Evolutionary conservation across 2,113 vertebrate genomes (phyloP).

Genomic region (Pelobates fuscus): DNA sequence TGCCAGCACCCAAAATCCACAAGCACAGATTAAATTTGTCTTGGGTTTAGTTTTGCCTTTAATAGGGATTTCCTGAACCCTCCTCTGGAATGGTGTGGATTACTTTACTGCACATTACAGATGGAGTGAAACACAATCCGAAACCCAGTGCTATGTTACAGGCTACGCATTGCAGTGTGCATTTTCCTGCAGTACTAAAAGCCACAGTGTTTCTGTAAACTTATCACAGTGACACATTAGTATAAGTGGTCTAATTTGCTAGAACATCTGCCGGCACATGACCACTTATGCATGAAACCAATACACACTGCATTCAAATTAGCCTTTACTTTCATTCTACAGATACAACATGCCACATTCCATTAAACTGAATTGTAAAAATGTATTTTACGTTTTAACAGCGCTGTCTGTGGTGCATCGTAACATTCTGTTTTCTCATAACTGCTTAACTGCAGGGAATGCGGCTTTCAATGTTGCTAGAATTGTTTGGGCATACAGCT

Average conservation of each 20-base stretch:
- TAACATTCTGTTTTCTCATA: background rate
- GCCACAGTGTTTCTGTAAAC: background rate
- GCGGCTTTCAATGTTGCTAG: too few species aligned
- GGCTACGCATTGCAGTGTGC: background rate
- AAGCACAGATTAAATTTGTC: too few species aligned
- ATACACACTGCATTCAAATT: background rate
- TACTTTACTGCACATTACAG: too few species aligned
- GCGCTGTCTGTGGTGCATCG: background rate
- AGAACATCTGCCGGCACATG: background rate
- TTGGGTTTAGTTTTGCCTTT: too few species aligned
- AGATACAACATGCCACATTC: background rate
- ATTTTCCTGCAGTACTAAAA: background rate
- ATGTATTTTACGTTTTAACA: background rate
- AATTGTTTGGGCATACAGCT: too few species aligned
- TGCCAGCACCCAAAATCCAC: too few species aligned
- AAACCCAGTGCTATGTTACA: background rate
- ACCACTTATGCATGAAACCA: constrained; percentile 1
- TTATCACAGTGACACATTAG: constrained; percentile 1
- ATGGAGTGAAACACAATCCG: too few species aligned
- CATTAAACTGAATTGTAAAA: background rate
- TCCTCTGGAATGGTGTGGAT: too few species aligned
- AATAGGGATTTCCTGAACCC: too few species aligned
- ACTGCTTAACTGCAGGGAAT: background rate
- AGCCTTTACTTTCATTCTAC: background rate
- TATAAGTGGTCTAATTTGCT: background rate